Base-by-base conservation (phyloP, 2,888 invertebrate genomes). In the Dione juno region DNA sequence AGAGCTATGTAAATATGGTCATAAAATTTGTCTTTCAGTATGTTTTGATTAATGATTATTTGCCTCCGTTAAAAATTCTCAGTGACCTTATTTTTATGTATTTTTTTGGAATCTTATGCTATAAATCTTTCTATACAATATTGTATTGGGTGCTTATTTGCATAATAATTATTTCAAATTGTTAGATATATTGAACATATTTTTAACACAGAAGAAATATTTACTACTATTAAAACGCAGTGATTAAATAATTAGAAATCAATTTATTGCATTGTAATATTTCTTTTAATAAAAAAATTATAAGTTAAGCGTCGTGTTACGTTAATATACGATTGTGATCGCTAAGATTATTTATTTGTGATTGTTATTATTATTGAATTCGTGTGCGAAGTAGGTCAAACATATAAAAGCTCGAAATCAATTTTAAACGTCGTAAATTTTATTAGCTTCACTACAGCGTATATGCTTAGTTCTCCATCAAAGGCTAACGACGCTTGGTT, bases 11-110 rank as follows among this genome's bases (percentile, higher is more conserved):
- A 70, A 70, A 69, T 66, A 41, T 45, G 54, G 63, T 35, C 40
- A 58, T 67, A 67, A 70, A 69, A 67, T 72, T 71, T 67, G 63
- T 70, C 67, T 66, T 45, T 58, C 45, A 43, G 53, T 66, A 21
- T 48, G n/a, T 64, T 50, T 43, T 52, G 57, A 69, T 63, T 16
- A 45, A 66, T 54, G 66, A 40, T 66, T 40, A 40, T 53, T 65
- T 43, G 53, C 16, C 7, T 16, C 45, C 8, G 35, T 63, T 28
- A 35, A 43, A 43, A 35, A 16, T 63, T 0, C 8, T 48, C 3
- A 63, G 48, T 63, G 48, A 28, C 28, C 45, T 48, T 1, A 3
- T 50, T 63, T 63, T 50, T 7, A 48, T 21, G 11, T 7, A 63
- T 28, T 16, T 54, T 45, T 54, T 50, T 3, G 3, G 16, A 16